phyloP scores from a whole-genome alignment of 2,797 vertebrate species.

The Rallus crepitans region DNA sequence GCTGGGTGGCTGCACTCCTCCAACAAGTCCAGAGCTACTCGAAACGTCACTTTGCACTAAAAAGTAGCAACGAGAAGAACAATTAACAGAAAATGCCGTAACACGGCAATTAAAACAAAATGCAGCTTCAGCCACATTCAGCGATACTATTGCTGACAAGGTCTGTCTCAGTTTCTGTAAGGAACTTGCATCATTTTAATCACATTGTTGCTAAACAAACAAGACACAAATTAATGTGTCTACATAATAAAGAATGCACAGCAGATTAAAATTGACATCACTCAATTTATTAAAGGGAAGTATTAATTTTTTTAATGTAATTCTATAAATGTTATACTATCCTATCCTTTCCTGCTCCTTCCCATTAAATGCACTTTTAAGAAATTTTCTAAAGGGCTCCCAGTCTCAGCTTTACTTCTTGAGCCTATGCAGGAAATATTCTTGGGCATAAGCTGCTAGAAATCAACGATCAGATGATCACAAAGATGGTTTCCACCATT shows the following conservation, averaged over 20 bases:
- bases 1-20: slow-evolving; percentile 75
- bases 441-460: background rate
- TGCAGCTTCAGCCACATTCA: background rate
- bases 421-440: background rate
- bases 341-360: background rate
- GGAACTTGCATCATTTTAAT: background rate
- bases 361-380: background rate
- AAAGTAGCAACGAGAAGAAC: slow-evolving; percentile 54
- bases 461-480: background rate
- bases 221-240: background rate
- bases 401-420: background rate
- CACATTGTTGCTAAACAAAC: background rate
- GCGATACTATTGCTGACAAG: background rate
- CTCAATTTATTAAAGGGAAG: background rate
- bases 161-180: background rate
- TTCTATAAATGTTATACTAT: background rate
- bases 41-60: slow-evolving; percentile 81
- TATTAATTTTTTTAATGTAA: background rate
- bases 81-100: slow-evolving; percentile 14
- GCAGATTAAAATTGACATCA: background rate
- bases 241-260: background rate
- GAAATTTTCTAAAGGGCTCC: background rate
- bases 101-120: background rate
- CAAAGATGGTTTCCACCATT: background rate
- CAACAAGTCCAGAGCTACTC: slow-evolving; percentile 76